A percentile compares a stretch with the other conserved stretches of the same genome.
These are phyloP conservation scores for Camponotus vicinus DNA, from an alignment of 1,140 invertebrate genomes.

Conservation along the genomic window DNA sequence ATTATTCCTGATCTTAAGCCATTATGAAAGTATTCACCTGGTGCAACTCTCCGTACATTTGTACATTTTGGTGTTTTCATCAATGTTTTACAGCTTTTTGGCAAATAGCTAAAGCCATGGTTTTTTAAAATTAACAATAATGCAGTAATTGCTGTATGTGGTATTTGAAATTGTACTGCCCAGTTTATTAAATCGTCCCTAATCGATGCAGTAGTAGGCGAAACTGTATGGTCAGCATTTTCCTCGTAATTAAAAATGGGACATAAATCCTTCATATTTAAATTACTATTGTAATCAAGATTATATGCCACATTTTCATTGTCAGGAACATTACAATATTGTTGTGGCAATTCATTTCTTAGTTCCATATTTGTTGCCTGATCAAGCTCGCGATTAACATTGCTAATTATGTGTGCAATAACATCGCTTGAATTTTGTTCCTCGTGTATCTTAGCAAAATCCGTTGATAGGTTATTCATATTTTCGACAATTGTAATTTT, in stretches of 20 bases:
- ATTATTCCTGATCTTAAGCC: slow-evolving; percentile 9
- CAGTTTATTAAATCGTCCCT: neutral
- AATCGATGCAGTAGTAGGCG: neutral
- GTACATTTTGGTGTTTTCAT: slow-evolving; percentile 10
- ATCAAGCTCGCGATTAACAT: neutral
- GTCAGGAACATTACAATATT: neutral
- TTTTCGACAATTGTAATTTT: neutral
- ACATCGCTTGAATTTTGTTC: neutral
- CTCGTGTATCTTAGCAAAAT: neutral
- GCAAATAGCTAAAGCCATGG: neutral
- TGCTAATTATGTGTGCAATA: neutral
- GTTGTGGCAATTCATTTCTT: slow-evolving; percentile 17
- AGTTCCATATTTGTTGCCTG: neutral
- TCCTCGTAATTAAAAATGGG: neutral
- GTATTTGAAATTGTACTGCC: slow-evolving; percentile 11
- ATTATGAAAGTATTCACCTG: slow-evolving; percentile 12
- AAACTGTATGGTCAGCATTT: neutral
- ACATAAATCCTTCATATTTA: neutral
- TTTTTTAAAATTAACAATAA: neutral
- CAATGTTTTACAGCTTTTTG: slow-evolving; percentile 9
- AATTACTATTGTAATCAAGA: neutral
- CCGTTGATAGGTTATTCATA: neutral
- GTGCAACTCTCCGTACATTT: slow-evolving; percentile 1
- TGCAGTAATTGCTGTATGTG: neutral
- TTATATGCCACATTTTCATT: slow-evolving; percentile 2